phyloP scores from a whole-genome alignment of 2,888 invertebrate species.

The Drosophila limbata region DNA sequence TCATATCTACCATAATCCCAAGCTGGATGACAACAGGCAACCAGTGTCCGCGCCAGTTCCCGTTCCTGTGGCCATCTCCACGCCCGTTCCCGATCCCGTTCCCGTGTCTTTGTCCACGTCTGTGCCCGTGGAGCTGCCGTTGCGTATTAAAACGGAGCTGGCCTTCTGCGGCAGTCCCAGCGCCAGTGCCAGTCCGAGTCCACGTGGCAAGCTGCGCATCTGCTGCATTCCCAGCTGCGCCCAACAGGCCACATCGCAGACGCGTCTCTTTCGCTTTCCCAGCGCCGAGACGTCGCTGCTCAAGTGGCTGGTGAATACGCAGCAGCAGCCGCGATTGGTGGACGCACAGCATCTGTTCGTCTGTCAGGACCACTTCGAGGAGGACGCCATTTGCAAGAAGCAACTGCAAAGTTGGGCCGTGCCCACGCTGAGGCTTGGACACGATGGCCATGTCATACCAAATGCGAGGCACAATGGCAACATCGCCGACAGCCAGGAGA shows the following conservation, averaged over 20 bases:
- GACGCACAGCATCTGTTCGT: slow-evolving; percentile 59
- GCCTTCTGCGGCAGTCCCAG: slow-evolving; percentile 46
- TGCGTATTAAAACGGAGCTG: slow-evolving; percentile 43
- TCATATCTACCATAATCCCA: slow-evolving; percentile 49
- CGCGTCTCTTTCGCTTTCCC: slow-evolving; percentile 67
- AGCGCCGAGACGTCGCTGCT: slow-evolving; percentile 55
- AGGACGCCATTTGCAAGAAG: slow-evolving; percentile 58
- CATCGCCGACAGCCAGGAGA: slow-evolving; percentile 62
- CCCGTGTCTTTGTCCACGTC: slow-evolving; percentile 8
- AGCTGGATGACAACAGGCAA: not conserved
- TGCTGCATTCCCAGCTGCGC: slow-evolving; percentile 64
- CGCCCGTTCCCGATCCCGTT: slow-evolving; percentile 16
- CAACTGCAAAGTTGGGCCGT: slow-evolving; percentile 73
- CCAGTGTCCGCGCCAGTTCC: not conserved
- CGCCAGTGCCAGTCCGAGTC: slow-evolving; percentile 59
- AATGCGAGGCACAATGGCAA: slow-evolving; percentile 71
- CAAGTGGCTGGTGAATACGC: slow-evolving; percentile 76
- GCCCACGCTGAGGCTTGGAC: slow-evolving; percentile 76
- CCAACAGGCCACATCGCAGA: slow-evolving; percentile 25
- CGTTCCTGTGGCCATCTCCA: slow-evolving; percentile 12
- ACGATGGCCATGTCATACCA: slow-evolving; percentile 62
- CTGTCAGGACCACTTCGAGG: slow-evolving; percentile 75
- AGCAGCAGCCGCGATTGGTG: slow-evolving; percentile 56
- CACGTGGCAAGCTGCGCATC: slow-evolving; percentile 48
- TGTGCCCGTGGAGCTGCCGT: slow-evolving; percentile 35